These are phyloP conservation scores for Wiebesia pumilae DNA, from an alignment of 1,140 invertebrate species.

Conservation along the genomic window DNA sequence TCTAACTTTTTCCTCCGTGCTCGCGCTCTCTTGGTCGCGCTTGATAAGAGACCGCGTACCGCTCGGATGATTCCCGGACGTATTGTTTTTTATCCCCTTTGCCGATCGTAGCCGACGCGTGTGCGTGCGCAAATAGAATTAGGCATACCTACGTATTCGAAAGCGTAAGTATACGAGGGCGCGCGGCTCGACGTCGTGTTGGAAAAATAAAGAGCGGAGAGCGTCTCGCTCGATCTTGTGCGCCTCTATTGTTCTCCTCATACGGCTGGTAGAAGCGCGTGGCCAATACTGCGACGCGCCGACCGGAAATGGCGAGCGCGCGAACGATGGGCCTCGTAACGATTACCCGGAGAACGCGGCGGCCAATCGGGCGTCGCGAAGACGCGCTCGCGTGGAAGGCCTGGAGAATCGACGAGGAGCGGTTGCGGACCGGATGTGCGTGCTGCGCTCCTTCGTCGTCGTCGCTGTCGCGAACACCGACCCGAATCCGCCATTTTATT, in stretches of 20 bases:
- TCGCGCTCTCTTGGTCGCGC: not conserved
- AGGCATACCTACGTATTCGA: not conserved
- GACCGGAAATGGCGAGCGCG: conserved; percentile 62
- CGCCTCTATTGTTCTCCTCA: not conserved
- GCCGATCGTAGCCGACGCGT: not conserved
- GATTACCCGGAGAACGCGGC: not conserved
- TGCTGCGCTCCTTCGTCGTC: not conserved
- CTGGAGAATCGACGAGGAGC: not conserved
- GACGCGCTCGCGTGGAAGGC: too few species aligned
- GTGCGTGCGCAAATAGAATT: conserved; percentile 1
- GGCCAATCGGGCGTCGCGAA: not conserved
- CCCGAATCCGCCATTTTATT: too few species aligned
- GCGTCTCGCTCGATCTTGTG: not conserved
- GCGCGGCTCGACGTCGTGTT: not conserved
- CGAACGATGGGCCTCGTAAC: not conserved
- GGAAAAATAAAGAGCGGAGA: not conserved
- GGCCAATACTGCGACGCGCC: conserved; percentile 64
- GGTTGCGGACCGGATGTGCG: not conserved
- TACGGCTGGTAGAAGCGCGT: conserved; percentile 43
- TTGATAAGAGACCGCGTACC: not conserved
- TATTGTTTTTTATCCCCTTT: too few species aligned
- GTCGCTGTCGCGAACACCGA: too few species aligned
- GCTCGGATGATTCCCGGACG: not conserved
- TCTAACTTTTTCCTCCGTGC: not conserved
- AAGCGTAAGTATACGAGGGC: not conserved